Base-by-base conservation (phyloP, 2,113 vertebrate species). In the Neogobius melanostomus region DNA sequence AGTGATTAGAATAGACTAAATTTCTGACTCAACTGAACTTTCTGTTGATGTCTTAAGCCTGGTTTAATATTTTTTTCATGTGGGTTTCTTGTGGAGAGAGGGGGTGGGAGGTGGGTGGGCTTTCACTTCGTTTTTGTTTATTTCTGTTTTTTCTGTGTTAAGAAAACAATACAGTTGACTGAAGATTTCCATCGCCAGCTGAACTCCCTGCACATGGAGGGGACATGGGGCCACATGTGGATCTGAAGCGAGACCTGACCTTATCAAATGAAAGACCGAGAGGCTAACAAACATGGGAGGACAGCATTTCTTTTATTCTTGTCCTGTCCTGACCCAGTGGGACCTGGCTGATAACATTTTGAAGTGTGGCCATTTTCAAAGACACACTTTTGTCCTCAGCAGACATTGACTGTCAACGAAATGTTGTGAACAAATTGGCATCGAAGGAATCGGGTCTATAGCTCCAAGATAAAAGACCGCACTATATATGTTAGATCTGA, bases 211-310 rank as follows among this genome's bases (percentile, higher is more conserved):
- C 36, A 52, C 17, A 17, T 17, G 50, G 54, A 45, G 21, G 46
- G 51, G 36, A 51, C 60, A 52, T 69, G 59, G 43, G 52, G 63
- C 5, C 49, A 46, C 66, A 69, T 11, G 11, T 10, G 17, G 48
- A 42, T 64, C 52, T 47, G 53, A 47, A 43, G 21, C 15, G 47
- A 50, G 48, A 56, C 11, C 48, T 21, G 15, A 67, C 28, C 44
- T 69, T 48, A 61, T 43, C 64, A 47, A 28, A 43, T 63, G 59
- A 64, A 45, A 67, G 57, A 44, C 45, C 8, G 43, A 63, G 17
- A 63, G 57, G 57, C 57, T 43, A 60, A 60, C 36, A 60, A 60
- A 63, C 45, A 47, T n/a, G 11, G 61, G 15, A 44, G n/a, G 57
- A 11, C 48, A 49, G 47, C 52, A 60, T 64, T 59, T 2, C 17